phyloP scores from a whole-genome alignment of 1,140 invertebrate genomes.

The Carposina sasakii region DNA sequence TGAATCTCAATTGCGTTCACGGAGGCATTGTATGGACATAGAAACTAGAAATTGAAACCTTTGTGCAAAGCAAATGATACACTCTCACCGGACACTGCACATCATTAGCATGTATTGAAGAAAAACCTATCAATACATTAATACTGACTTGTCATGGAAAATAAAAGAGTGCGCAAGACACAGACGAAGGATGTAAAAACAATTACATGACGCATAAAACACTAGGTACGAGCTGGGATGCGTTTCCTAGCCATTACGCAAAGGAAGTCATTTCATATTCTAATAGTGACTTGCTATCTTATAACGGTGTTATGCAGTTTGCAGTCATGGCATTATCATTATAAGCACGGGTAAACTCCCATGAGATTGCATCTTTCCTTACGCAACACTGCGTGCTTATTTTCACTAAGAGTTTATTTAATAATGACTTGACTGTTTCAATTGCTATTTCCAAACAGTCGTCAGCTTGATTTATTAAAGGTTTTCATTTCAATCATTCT shows the following conservation, averaged over 20 bases:
- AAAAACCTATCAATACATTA: background rate
- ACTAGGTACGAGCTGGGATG: constrained; percentile 25
- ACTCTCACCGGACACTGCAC: background rate
- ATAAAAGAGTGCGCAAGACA: background rate
- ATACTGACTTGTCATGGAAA: background rate
- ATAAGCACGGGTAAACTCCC: constrained; percentile 34
- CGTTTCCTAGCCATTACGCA: constrained; percentile 41
- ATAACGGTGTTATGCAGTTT: constrained; percentile 42
- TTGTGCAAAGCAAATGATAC: background rate
- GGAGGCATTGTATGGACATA: constrained; percentile 15
- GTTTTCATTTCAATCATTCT: too few species aligned
- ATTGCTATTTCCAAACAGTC: too few species aligned
- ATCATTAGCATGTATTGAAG: background rate
- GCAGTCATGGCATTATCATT: constrained; percentile 35
- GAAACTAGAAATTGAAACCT: constrained; percentile 4
- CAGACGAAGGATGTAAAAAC: constrained; percentile 16
- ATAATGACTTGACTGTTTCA: too few species aligned
- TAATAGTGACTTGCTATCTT: constrained; percentile 37
- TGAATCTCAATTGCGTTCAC: constrained; percentile 47
- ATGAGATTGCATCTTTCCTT: constrained; percentile 43
- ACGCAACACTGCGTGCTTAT: constrained; percentile 35
- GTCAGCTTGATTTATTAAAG: too few species aligned
- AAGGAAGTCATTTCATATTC: constrained; percentile 51
- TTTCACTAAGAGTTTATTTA: too few species aligned
- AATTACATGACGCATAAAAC: constrained; percentile 2